These are phyloP conservation scores for Brachyptera risi DNA, from an alignment of 2,888 invertebrate genomes.

Conservation along the genomic window DNA sequence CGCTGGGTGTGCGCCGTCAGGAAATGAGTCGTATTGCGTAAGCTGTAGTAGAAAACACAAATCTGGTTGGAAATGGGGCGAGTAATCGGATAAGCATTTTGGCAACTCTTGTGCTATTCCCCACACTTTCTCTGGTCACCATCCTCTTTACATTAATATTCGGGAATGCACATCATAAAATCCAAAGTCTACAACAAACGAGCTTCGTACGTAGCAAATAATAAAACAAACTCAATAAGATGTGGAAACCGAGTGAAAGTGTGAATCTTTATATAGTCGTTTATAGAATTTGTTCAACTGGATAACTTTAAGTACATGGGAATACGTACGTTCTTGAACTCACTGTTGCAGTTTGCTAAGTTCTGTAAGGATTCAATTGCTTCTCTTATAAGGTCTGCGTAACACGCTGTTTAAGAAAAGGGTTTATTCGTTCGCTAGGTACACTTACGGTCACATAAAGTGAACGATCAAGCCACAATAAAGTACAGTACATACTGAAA, in stretches of 20 bases:
- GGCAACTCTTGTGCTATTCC: constrained; percentile 15
- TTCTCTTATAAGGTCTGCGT: no score
- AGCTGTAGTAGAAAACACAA: constrained; percentile 9
- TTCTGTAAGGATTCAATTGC: no score
- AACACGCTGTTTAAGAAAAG: no score
- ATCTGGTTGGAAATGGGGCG: constrained; percentile 19
- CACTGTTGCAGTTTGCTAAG: no score
- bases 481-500: no score
- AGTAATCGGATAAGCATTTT: constrained; percentile 21
- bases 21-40: constrained; percentile 11
- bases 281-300: constrained; percentile 6
- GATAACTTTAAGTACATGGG: no score
- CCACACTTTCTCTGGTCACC: constrained; percentile 10
- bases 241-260: constrained; percentile 8
- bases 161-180: constrained; percentile 18
- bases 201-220: neutral
- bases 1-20: neutral
- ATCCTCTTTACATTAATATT: constrained; percentile 19
- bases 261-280: neutral
- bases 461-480: no score
- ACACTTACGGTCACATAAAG: no score
- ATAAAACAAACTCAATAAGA: constrained; percentile 12
- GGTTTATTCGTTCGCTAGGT: no score
- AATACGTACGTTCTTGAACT: no score
- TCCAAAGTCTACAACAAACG: neutral